Evolutionary conservation across 2,113 vertebrate genomes (phyloP).

Genomic region (Dascyllus trimaculatus): DNA sequence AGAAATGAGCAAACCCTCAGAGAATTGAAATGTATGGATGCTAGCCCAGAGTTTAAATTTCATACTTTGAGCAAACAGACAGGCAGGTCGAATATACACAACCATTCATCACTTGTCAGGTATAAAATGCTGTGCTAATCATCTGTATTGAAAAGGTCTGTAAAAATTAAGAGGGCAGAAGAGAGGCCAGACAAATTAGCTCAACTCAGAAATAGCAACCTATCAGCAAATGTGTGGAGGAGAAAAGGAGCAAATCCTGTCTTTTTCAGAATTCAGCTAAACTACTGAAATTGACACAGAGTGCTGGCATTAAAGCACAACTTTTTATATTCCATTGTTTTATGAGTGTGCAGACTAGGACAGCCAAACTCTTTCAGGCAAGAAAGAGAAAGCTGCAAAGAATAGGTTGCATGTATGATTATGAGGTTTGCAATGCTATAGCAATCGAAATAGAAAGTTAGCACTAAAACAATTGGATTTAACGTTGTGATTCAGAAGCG

Average conservation of each 20-base stretch:
- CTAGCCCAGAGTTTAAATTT: constrained; percentile 30
- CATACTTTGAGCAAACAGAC: constrained; percentile 31
- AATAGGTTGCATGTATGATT: constrained; percentile 17
- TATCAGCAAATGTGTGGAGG: neutral
- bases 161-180: constrained; percentile 24
- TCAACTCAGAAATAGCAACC: neutral
- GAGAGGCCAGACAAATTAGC: constrained; percentile 13
- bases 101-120: constrained; percentile 34
- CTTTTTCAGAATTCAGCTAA: constrained; percentile 28
- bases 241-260: constrained; percentile 23
- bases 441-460: neutral
- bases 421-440: constrained; percentile 15
- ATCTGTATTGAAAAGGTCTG: constrained; percentile 8
- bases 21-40: constrained; percentile 39
- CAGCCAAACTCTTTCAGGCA: constrained; percentile 40
- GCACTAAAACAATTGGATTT: neutral
- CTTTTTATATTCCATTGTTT: constrained; percentile 62
- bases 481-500: constrained; percentile 8
- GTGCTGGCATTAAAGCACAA: constrained; percentile 24
- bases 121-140: constrained; percentile 15
- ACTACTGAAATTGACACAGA: constrained; percentile 36
- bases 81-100: constrained; percentile 27
- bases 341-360: constrained; percentile 37
- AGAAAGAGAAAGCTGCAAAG: constrained; percentile 23
- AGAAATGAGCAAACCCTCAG: constrained; percentile 42